These are phyloP conservation scores for Stichopus horrens DNA, from an alignment of 53 echinoderm and acorn worm genomes.

Conservation along the genomic window DNA sequence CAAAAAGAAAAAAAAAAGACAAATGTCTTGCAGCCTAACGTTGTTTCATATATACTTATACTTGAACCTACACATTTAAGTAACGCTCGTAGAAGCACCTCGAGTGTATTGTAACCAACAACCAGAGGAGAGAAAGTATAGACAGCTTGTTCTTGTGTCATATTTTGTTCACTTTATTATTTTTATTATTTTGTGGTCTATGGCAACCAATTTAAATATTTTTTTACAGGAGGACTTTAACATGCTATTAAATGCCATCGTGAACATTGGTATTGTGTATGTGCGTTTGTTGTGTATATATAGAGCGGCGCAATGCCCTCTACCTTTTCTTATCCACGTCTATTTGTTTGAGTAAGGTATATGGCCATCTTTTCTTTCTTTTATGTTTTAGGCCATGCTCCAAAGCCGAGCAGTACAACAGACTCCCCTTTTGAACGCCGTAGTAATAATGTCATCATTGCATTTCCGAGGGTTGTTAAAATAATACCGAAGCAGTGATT, in stretches of 20 bases:
- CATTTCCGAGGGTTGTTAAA: conserved; percentile 49
- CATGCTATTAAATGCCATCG: no score
- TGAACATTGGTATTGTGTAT: no score
- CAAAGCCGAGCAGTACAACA: no score
- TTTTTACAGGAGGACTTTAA: neutral
- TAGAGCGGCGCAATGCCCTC: no score
- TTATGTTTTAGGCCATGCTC: no score
- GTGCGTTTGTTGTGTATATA: no score
- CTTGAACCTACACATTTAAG: neutral
- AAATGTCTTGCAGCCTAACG: neutral
- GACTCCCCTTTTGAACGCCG: neutral
- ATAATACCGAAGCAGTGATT: conserved; percentile 36
- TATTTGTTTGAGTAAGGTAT: no score
- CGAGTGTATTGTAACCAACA: neutral
- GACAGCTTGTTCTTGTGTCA: no score
- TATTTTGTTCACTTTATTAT: no score
- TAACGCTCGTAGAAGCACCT: neutral
- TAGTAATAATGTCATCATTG: conserved; percentile 41
- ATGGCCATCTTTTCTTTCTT: no score
- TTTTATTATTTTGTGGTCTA: neutral
- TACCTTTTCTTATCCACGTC: no score
- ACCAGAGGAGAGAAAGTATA: neutral
- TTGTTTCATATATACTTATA: neutral
- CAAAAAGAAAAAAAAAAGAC: neutral
- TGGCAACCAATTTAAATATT: neutral